Conservation (phyloP, 1,140 invertebrate species). For the Macrotrachela quadricornifera region DNA sequence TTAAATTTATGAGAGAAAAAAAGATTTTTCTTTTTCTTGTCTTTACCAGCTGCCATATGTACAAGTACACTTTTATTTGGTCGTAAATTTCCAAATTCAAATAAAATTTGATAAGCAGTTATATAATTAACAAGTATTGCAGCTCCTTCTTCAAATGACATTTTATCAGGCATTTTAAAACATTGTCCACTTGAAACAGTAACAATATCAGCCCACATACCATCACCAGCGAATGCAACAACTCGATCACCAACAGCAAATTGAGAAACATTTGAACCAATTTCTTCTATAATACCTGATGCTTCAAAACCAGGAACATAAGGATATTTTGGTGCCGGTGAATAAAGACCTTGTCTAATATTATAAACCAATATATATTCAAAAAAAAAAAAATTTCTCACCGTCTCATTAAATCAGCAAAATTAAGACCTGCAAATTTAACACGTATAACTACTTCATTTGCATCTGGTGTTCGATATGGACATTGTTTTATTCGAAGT, state of each 20-base stretch:
- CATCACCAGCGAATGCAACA: slow-evolving; percentile 55
- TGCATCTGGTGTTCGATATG: neutral
- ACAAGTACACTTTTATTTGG: slow-evolving; percentile 56
- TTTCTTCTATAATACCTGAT: slow-evolving; percentile 22
- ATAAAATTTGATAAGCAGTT: slow-evolving; percentile 60
- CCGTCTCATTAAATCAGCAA: slow-evolving; percentile 27
- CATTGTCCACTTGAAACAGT: slow-evolving; percentile 50
- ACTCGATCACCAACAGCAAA: slow-evolving; percentile 50
- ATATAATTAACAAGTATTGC: slow-evolving; percentile 64
- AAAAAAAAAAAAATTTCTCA: too few relatives aligned
- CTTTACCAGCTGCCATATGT: slow-evolving; percentile 49
- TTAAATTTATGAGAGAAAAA: neutral
- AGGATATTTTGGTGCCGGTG: slow-evolving; percentile 18
- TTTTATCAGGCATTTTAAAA: slow-evolving; percentile 50
- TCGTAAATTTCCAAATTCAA: slow-evolving; percentile 52
- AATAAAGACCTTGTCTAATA: slow-evolving; percentile 29
- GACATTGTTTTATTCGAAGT: too few relatives aligned
- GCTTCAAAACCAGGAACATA: slow-evolving; percentile 34
- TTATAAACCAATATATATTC: slow-evolving; percentile 11
- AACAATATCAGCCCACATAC: slow-evolving; percentile 62
- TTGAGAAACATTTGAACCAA: slow-evolving; percentile 21
- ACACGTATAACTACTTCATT: slow-evolving; percentile 10
- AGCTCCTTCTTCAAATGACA: slow-evolving; percentile 54
- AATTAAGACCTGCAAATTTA: slow-evolving; percentile 23
- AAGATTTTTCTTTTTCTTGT: too few relatives aligned